phyloP scores from a whole-genome alignment of 2,113 vertebrate species.

The Himantopus leucocephalus region DNA sequence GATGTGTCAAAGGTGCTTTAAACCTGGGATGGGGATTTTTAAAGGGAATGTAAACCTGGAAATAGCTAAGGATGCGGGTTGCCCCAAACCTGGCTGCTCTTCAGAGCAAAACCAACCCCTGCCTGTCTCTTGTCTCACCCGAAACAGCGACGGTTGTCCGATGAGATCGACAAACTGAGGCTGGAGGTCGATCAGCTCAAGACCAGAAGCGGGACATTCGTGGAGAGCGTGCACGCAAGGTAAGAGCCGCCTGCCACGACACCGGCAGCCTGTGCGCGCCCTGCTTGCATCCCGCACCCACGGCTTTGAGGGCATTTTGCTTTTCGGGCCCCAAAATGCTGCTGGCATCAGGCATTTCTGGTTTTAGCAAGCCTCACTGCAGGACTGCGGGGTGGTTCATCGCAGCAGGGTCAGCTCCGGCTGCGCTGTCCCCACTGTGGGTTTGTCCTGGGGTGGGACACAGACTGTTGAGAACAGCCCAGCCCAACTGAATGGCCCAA shows the following conservation, averaged over 20 bases:
- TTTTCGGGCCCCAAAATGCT: not conserved
- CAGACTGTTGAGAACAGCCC: not conserved
- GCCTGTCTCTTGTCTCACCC: not conserved
- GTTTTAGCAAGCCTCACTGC: too few species aligned
- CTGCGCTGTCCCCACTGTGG: not conserved
- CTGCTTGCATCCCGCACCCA: rapidly evolving
- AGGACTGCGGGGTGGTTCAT: not conserved
- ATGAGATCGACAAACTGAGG: slow-evolving; percentile 94
- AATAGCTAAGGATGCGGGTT: not conserved
- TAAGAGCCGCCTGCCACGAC: slow-evolving; percentile 38
- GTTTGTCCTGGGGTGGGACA: not conserved
- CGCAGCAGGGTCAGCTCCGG: not conserved
- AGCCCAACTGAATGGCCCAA: not conserved
- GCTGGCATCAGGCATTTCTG: not conserved
- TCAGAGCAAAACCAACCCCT: not conserved
- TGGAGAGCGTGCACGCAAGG: slow-evolving; percentile 87
- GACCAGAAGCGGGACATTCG: slow-evolving; percentile 85
- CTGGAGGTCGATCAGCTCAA: slow-evolving; percentile 94
- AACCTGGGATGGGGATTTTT: not conserved
- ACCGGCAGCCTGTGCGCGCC: too few species aligned
- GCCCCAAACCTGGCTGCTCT: not conserved
- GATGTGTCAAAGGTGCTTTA: not conserved
- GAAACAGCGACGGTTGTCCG: slow-evolving; percentile 86
- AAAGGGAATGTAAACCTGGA: not conserved
- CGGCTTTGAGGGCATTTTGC: rapidly evolving